phyloP scores from a whole-genome alignment of 2,113 vertebrate genomes.

The Actinemys pallida region DNA sequence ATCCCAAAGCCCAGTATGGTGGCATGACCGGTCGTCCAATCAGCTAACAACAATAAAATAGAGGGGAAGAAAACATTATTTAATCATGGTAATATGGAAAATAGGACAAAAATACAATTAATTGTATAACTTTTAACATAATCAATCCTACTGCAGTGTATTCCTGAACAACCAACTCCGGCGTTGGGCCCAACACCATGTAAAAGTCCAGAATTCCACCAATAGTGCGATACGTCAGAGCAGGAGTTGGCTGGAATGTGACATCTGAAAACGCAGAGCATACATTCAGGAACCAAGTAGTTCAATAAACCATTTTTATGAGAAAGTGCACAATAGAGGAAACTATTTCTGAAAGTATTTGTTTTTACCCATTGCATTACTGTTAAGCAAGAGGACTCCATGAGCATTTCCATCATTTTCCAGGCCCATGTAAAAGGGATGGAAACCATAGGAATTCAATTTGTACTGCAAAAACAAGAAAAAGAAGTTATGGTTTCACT shows the following conservation, averaged over 20 bases:
- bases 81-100: not conserved
- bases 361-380: constrained; percentile 94
- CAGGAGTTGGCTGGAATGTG: constrained; percentile 89
- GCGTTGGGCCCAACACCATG: constrained; percentile 90
- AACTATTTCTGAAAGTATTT: not conserved
- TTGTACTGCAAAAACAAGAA: constrained; percentile 81
- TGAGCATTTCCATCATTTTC: constrained; percentile 88
- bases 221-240: constrained; percentile 89
- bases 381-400: constrained; percentile 93
- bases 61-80: not conserved
- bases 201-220: constrained; percentile 97
- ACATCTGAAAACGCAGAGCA: constrained; percentile 82
- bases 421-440: constrained; percentile 94
- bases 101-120: not conserved
- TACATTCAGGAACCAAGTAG: too few relatives aligned
- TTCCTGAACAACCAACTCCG: constrained; percentile 88
- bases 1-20: constrained; percentile 94
- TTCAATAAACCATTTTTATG: too few relatives aligned
- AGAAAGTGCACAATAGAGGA: not conserved
- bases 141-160: constrained; percentile 86
- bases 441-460: constrained; percentile 89
- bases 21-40: constrained; percentile 93
- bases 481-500: too few relatives aligned
- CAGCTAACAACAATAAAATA: constrained; percentile 80
- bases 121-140: not conserved